Evolutionary conservation across 1,140 invertebrate species (phyloP).

Genomic region (Zaprionus ornatus): DNA sequence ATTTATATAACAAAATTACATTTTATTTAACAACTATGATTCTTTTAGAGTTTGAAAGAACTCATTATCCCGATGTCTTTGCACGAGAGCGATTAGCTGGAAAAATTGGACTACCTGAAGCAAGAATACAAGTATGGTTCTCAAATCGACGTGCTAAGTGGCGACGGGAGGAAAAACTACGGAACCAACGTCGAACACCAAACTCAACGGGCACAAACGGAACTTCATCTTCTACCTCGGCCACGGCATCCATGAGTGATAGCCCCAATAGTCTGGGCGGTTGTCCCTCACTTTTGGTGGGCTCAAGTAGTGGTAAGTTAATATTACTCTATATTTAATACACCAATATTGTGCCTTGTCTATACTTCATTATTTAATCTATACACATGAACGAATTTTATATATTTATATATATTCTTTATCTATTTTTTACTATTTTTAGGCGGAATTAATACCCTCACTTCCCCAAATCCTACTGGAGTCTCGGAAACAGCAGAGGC

Average conservation of each 20-base stretch:
- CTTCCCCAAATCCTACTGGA: slow-evolving; percentile 45
- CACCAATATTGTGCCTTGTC: no score
- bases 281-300: slow-evolving; percentile 54
- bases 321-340: slow-evolving; percentile 12
- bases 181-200: slow-evolving; percentile 89
- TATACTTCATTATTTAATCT: no score
- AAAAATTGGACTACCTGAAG: slow-evolving; percentile 98
- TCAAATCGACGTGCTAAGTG: slow-evolving; percentile 99
- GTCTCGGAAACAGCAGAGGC: neutral
- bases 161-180: slow-evolving; percentile 98
- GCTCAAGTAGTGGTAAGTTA: slow-evolving; percentile 56
- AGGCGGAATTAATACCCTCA: slow-evolving; percentile 49
- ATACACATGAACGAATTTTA: no score
- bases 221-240: slow-evolving; percentile 59
- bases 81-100: slow-evolving; percentile 97
- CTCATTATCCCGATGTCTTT: slow-evolving; percentile 93
- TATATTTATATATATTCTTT: no score
- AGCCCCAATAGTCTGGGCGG: slow-evolving; percentile 66
- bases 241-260: slow-evolving; percentile 53
- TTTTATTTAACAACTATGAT: neutral
- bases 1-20: neutral
- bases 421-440: no score
- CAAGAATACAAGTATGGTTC: slow-evolving; percentile 99
- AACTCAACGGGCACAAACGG: slow-evolving; percentile 63
- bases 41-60: slow-evolving; percentile 92